A percentile compares a stretch with the other conserved stretches of the same genome.
Evolutionary conservation across 92 coral and sea anemone species (phyloP).

Genomic region (Chrysogorgia sp.): DNA sequence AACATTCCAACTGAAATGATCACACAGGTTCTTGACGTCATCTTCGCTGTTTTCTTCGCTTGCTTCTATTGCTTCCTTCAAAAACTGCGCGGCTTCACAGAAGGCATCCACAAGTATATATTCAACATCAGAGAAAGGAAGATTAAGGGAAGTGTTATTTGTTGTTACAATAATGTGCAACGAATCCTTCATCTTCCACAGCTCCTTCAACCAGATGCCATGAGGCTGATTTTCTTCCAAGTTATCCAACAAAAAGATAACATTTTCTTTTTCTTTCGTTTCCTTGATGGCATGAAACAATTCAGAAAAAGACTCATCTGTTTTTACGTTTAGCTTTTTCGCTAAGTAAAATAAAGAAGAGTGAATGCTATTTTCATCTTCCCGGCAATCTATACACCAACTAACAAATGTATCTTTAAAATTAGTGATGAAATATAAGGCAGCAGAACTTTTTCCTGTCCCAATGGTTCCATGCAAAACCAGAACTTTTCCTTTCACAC

Average conservation of each 20-base stretch:
- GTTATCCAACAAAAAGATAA: constrained; percentile 32
- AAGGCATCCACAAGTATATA: not conserved
- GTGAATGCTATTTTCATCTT: not conserved
- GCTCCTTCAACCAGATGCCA: constrained; percentile 8
- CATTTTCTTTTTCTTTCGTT: constrained; percentile 2
- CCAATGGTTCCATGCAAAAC: constrained; percentile 31
- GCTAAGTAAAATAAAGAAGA: not conserved
- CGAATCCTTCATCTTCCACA: constrained; percentile 20
- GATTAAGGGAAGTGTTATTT: not conserved
- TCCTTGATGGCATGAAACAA: constrained; percentile 13
- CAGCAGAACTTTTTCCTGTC: constrained; percentile 38
- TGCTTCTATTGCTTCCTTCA: not conserved
- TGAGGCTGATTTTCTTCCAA: not conserved
- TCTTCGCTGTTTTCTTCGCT: constrained; percentile 5
- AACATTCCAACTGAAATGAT: constrained; percentile 27
- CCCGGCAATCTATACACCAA: constrained; percentile 20
- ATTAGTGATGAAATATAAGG: constrained; percentile 13
- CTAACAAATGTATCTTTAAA: constrained; percentile 7
- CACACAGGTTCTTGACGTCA: constrained; percentile 16
- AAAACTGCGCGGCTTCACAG: constrained; percentile 15
- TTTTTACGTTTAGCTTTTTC: constrained; percentile 7
- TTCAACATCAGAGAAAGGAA: not conserved
- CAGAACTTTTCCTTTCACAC: constrained; percentile 12
- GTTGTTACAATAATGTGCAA: constrained; percentile 20
- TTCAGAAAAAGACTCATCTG: not conserved